Evolutionary conservation across 2,113 vertebrate genomes (phyloP).

Genomic region (Podilymbus podiceps): DNA sequence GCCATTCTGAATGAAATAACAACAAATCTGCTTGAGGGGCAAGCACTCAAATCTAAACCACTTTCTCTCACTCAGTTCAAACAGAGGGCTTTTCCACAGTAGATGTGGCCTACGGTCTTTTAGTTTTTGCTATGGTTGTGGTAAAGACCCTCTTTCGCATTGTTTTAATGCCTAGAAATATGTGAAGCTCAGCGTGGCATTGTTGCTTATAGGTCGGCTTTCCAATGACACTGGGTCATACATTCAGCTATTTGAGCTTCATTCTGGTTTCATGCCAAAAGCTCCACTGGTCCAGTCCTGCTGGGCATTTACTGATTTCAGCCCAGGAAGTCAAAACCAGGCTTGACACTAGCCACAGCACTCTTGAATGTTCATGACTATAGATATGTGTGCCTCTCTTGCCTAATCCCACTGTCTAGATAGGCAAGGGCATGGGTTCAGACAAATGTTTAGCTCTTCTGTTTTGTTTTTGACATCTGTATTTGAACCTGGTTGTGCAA

Average conservation of each 20-base stretch:
- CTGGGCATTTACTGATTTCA: background rate
- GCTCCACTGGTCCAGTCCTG: background rate
- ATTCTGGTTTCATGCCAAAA: background rate
- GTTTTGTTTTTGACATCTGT: background rate
- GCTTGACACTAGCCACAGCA: rapidly evolving
- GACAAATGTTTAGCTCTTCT: background rate
- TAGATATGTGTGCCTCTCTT: background rate
- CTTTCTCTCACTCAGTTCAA: background rate
- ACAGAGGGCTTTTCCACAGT: background rate
- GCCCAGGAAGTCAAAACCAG: background rate
- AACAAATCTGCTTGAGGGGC: background rate
- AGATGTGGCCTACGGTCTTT: background rate
- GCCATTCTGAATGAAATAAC: background rate
- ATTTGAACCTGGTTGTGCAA: background rate
- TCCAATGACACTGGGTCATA: background rate
- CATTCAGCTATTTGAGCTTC: background rate
- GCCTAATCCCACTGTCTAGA: background rate
- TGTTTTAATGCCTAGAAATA: background rate
- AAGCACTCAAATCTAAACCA: background rate
- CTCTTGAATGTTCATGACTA: background rate
- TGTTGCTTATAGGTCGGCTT: background rate
- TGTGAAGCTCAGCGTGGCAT: background rate
- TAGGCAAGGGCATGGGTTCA: background rate
- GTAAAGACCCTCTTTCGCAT: background rate
- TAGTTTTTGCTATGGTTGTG: background rate